Evolutionary conservation across 2,797 vertebrate genomes (phyloP), one percentile per base, ranked within the genome.

Genomic region (Gallinago stenura): DNA sequence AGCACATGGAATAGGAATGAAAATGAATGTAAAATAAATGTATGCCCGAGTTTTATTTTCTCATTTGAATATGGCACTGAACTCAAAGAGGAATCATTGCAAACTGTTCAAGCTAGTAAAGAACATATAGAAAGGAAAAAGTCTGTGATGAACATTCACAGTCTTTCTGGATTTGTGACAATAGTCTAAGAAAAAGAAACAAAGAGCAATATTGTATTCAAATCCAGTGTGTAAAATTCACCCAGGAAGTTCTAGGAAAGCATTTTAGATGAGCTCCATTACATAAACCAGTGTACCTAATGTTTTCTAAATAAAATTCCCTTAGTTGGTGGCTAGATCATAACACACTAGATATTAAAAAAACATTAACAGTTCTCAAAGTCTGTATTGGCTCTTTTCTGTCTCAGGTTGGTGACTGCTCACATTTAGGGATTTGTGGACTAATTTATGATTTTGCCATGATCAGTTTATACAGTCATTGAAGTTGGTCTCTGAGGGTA

Each of bases 11-110:
- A 86, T 56, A 62, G 58, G 85, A 90, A 95, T 94, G 65, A 87
- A 94, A 93, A 90, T 66, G 80, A 69, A 79, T 60, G 31, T 84
- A 89, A 96, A 90, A 95, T 53, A 94, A 93, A 87, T 79, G 39
- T 79, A 70, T 76, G 66, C 56, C 62, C 3, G 58, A 70, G 80
- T 18, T 94, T 93, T 79, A 73, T 82, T 88, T 93, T 87, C 62
- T 90, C 80, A 84, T 91, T 95, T 89, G 62, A 91, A 86, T 86
- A 77, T 45, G 70, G 35, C 48, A 69, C 41, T 53, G 62, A 72
- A 89, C 91, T 83, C n/a, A 76, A 84, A 92, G 46, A 93, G n/a
- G 51, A 81, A 50, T 48, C 30, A 35, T 66, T 88, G 73, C 20
- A 53, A 82, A 90, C 43, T 66, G 43, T 62, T 93, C 61, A 64